Evolutionary conservation across 2,888 invertebrate species (phyloP), one percentile per base, ranked within the genome.

Genomic region (Amiota communis): DNA sequence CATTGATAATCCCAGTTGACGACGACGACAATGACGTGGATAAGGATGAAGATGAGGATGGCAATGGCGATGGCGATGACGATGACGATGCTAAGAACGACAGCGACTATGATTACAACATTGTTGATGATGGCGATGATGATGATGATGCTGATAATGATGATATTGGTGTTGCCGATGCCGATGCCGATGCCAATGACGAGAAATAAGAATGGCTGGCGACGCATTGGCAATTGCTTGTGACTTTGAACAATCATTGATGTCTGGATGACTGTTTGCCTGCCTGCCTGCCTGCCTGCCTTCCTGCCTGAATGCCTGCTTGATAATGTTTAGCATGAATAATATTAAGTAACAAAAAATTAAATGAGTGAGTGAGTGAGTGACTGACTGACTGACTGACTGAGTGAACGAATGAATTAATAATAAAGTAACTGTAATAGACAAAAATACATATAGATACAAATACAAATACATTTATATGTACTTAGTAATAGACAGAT

Each of bases 1-100:
- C 67, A 51, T 67, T 67, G 67, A 67, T 67, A 67, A 67, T 67
- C 67, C 63, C 53, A 53, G 57, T 10, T 10, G 57, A 57, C 57
- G 17, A 51, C 57, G 17, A 51, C 51, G n/a, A 51, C 51, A 51
- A 51, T n/a, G n/a, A 51, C 51, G 23, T 23, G 23, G 23, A 23
- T 23, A 23, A 23, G 2, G 23, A 23, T 23, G 23, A n/a, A n/a
- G 23, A 23, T 23, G 3, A 23, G 2, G 23, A 23, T 23, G 23
- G n/a, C 51, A 51, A 51, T n/a, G n/a, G 10, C 4, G 13, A 8
- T 59, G 59, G 13, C 8, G 1, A n/a, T 20, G 67, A 49, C 67
- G 65, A 17, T 49, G 67, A 49, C 49, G 51, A 51, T 12, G 36
- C 36, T 61, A 23, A 13, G 6, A 13, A 17, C 61, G 20, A 61